phyloP scores from a whole-genome alignment of 2,888 invertebrate species.

The Carpatolechia fugitivella region DNA sequence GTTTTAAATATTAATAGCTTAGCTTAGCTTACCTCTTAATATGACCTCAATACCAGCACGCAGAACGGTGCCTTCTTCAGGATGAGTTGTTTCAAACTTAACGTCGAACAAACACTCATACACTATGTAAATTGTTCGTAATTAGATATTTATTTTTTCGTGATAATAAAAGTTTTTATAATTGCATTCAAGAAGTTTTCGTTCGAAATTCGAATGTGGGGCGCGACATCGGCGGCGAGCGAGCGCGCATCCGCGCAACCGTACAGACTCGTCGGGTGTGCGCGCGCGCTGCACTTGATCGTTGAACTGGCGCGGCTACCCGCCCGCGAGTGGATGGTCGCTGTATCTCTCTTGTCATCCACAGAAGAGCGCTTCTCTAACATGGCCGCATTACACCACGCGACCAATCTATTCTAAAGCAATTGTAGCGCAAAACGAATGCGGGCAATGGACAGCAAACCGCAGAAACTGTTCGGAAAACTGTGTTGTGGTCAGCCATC shows the following conservation, averaged over 20 bases:
- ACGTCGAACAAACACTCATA: conserved; percentile 49
- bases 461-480: conserved; percentile 58
- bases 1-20: conserved; percentile 39
- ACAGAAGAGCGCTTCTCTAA: conserved; percentile 32
- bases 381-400: conserved; percentile 40
- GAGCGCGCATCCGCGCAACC: conserved; percentile 53
- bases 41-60: conserved; percentile 43
- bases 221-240: conserved; percentile 39
- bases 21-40: conserved; percentile 52
- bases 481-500: conserved; percentile 53
- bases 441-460: conserved; percentile 57
- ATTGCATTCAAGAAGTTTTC: conserved; percentile 19
- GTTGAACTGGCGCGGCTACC: conserved; percentile 64
- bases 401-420: conserved; percentile 34
- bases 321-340: conserved; percentile 37
- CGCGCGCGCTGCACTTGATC: conserved; percentile 69
- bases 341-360: conserved; percentile 21
- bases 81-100: conserved; percentile 35
- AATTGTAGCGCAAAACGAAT: conserved; percentile 52
- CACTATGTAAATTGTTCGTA: conserved; percentile 20
- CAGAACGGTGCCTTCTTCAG: conserved; percentile 31
- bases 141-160: background rate
- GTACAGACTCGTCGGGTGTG: conserved; percentile 59
- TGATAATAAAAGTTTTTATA: background rate
- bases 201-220: conserved; percentile 46